Conservation (phyloP, 2,113 vertebrate species). For the Sinocyclocheilus maitianheensis region DNA sequence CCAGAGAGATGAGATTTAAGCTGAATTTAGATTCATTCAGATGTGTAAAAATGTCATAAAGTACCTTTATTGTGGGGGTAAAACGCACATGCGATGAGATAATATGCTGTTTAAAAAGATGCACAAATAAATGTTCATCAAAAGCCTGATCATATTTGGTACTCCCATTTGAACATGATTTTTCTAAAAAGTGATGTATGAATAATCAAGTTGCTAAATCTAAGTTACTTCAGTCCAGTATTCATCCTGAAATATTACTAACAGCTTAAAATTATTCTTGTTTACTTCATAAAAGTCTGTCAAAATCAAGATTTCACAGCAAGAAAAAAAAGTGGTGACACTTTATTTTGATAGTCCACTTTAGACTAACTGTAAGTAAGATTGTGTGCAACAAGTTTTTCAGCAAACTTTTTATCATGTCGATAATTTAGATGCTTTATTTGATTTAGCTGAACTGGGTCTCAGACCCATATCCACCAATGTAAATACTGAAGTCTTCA, state of each 20-base stretch:
- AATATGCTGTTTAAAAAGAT: neutral
- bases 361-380: neutral
- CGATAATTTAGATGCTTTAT: neutral
- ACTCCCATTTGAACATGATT: neutral
- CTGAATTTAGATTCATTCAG: neutral
- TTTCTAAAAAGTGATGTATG: neutral
- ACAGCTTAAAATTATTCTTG: neutral
- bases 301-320: neutral
- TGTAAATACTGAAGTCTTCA: neutral
- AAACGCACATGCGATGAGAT: neutral
- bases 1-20: neutral
- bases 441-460: neutral
- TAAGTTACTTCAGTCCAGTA: too few relatives aligned
- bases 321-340: too few relatives aligned
- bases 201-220: too few relatives aligned
- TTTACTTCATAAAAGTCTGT: neutral
- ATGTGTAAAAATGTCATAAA: neutral
- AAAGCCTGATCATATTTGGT: neutral
- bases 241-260: too few relatives aligned
- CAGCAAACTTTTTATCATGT: neutral
- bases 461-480: neutral
- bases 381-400: neutral
- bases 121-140: neutral
- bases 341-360: too few relatives aligned
- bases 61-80: neutral